Conservation (phyloP, 2,113 vertebrate species). For the Ptychochromis oligacanthus region DNA sequence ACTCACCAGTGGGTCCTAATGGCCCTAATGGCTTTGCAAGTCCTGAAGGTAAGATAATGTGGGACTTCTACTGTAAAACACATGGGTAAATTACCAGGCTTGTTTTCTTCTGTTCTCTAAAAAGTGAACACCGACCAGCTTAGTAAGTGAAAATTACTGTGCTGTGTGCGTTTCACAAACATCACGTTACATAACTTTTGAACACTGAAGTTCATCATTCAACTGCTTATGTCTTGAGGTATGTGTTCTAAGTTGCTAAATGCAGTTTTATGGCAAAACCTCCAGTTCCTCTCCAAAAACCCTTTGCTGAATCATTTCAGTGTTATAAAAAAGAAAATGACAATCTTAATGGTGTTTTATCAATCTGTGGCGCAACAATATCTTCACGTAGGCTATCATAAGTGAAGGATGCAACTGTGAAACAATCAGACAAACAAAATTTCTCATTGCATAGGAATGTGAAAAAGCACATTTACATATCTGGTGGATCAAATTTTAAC, state of each 20-base stretch:
- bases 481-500: too few species aligned
- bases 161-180: neutral
- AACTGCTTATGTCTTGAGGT: conserved; percentile 7
- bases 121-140: neutral
- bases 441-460: neutral
- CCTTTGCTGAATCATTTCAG: neutral
- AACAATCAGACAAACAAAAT: neutral
- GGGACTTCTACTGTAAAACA: neutral
- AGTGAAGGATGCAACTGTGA: neutral
- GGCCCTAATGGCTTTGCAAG: too few species aligned
- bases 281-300: neutral
- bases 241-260: neutral
- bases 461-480: neutral
- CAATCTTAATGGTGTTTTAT: neutral
- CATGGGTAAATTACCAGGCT: neutral
- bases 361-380: neutral
- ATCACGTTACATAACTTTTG: conserved; percentile 7
- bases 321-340: neutral
- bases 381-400: neutral
- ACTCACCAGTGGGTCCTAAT: neutral
- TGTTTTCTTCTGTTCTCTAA: neutral
- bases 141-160: neutral
- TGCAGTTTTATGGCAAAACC: conserved; percentile 14
- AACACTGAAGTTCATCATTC: conserved; percentile 2
- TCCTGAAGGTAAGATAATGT: neutral